These are phyloP conservation scores for Catharus fuscescens DNA, from an alignment of 2,113 vertebrate genomes.

Conservation along the genomic window DNA sequence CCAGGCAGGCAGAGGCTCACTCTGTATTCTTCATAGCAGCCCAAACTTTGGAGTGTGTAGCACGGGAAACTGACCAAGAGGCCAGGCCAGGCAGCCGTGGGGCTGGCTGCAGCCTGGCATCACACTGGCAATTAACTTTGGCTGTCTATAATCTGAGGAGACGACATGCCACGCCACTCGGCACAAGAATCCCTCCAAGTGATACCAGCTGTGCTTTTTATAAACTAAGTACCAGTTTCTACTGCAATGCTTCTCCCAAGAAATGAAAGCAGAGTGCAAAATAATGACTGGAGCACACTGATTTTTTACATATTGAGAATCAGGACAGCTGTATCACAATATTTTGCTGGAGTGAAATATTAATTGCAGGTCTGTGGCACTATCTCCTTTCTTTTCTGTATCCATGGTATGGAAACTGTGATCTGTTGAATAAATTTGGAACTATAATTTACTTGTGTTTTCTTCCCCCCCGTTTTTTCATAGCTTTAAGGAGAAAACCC, in stretches of 20 bases:
- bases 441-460: background rate
- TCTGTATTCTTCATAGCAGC: background rate
- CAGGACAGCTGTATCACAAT: background rate
- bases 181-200: conserved; percentile 23
- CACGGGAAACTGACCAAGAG: background rate
- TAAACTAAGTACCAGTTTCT: conserved; percentile 51
- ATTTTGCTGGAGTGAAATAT: conserved; percentile 31
- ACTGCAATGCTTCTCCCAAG: conserved; percentile 37
- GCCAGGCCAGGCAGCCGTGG: background rate
- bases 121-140: conserved; percentile 50
- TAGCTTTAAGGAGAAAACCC: background rate
- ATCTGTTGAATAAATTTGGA: conserved; percentile 8
- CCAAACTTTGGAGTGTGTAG: background rate
- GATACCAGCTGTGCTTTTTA: conserved; percentile 46
- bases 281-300: background rate
- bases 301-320: background rate
- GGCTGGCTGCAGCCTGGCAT: background rate
- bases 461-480: background rate
- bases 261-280: conserved; percentile 27
- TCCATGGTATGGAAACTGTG: background rate
- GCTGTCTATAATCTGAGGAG: conserved; percentile 66
- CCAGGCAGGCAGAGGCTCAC: background rate
- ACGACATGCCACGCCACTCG: conserved; percentile 28
- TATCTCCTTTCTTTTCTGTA: background rate
- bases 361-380: conserved; percentile 4